Evolutionary conservation across 2,888 invertebrate species (phyloP), one percentile per base, ranked within the genome.

Genomic region (Melitaea athalia): DNA sequence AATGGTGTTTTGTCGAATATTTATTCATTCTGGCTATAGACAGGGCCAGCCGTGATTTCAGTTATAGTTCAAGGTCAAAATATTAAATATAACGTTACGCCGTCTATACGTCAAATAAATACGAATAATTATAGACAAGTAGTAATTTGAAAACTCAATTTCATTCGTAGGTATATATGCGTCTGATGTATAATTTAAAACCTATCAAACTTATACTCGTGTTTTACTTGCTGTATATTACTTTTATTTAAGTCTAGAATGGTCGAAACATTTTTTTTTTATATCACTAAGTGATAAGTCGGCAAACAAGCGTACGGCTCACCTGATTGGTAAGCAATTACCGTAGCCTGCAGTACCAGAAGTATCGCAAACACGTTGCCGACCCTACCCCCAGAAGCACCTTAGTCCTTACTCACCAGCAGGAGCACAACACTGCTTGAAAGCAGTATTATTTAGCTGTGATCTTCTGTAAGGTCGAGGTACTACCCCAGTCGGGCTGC

Each of bases 61-160:
- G 63, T 52, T 57, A 71, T 71, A 71, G 69, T 64, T 71, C 69
- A 71, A 71, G 69, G 71, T 45, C 33, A 15, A 14, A 12, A 57
- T 64, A 53, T 64, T 69, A 71, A 69, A 64, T 60, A 64, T 53
- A 68, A 59, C 59, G 59, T 53, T 59, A 15, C 59, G 33, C 57
- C 53, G 64, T 57, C 55, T 43, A 53, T 63, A 42, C 63, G 59
- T 67, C 68, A 53, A 57, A 57, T 42, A 57, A 57, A 57, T 42
- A 57, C 7, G 38, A 42, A 57, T 57, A 57, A 57, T 57, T 57
- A 57, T 42, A n/a, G 14, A 15, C n/a, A 42, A 57, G 42, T 57
- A 57, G 42, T 15, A 57, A 57, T 15, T 42, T 8, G 15, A 15
- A 57, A 57, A 14, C 15, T 15, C 57, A 57, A 57, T 57, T 57